Conservation (phyloP, 1,140 invertebrate species). For the Bombus vancouverensis region DNA sequence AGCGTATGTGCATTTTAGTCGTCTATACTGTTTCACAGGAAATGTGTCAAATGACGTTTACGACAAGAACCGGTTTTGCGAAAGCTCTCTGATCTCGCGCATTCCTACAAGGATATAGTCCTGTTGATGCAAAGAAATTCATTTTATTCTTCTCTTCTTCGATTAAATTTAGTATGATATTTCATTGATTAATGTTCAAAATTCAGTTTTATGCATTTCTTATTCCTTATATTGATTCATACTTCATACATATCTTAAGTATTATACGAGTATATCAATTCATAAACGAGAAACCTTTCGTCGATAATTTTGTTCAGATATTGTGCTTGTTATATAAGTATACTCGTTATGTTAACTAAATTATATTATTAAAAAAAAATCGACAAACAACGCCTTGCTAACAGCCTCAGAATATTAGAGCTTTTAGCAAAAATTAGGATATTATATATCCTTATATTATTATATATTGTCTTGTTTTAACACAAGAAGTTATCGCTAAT, state of each 20-base stretch:
- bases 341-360: not conserved
- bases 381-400: no score
- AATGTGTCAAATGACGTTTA: constrained; percentile 58
- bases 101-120: constrained; percentile 42
- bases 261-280: not conserved
- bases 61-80: constrained; percentile 51
- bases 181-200: not conserved
- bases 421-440: no score
- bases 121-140: constrained; percentile 33
- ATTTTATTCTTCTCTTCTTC: constrained; percentile 10
- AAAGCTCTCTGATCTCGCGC: constrained; percentile 45
- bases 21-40: constrained; percentile 43
- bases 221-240: not conserved
- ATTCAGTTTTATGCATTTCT: not conserved
- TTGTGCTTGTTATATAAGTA: not conserved
- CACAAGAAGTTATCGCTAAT: no score
- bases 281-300: not conserved
- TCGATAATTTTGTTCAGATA: no score
- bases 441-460: no score
- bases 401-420: no score
- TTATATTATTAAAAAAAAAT: not conserved
- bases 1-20: constrained; percentile 25
- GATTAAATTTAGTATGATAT: not conserved
- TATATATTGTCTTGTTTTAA: no score
- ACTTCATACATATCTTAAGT: not conserved